Percentiles rank a stretch among this genome's conserved stretches.
phyloP scores from a whole-genome alignment of 1,140 invertebrate genomes.

The Caenorhabditis inopinata region DNA sequence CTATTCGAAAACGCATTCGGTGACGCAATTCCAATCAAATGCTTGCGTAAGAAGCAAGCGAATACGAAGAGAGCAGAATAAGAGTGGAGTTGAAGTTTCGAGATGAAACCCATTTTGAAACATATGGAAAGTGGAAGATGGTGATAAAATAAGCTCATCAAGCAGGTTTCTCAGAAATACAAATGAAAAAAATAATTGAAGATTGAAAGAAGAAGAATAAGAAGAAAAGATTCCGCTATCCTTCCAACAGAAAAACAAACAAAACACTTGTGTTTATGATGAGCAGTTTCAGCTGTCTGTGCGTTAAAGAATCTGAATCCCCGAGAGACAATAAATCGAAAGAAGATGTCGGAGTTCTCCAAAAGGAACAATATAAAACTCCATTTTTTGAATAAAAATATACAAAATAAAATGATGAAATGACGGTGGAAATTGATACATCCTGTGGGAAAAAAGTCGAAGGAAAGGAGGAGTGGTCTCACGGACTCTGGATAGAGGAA shows the following conservation, averaged over 20 bases:
- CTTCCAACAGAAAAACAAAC: background rate
- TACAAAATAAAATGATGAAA: background rate
- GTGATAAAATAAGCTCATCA: background rate
- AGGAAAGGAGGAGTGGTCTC: background rate
- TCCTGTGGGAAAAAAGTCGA: slow-evolving; percentile 12
- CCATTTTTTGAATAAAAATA: no score
- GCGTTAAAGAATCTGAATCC: no score
- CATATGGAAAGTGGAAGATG: background rate
- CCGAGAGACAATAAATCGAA: no score
- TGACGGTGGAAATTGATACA: slow-evolving; percentile 14
- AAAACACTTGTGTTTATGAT: background rate
- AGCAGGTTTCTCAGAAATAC: background rate
- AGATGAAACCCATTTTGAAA: background rate
- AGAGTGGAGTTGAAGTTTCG: no score
- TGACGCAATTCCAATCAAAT: slow-evolving; percentile 16
- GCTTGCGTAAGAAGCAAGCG: background rate
- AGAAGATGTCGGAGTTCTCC: no score
- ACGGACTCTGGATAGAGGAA: background rate
- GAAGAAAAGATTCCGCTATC: no score
- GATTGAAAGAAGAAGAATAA: no score
- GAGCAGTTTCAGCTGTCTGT: slow-evolving; percentile 19
- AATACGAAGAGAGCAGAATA: no score
- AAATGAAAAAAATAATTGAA: background rate
- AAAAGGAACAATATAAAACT: no score
- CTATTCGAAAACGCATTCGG: background rate